Evolutionary conservation across 2,797 vertebrate species (phyloP), one percentile per base, ranked within the genome.

Genomic region (Crocidura indochinensis): DNA sequence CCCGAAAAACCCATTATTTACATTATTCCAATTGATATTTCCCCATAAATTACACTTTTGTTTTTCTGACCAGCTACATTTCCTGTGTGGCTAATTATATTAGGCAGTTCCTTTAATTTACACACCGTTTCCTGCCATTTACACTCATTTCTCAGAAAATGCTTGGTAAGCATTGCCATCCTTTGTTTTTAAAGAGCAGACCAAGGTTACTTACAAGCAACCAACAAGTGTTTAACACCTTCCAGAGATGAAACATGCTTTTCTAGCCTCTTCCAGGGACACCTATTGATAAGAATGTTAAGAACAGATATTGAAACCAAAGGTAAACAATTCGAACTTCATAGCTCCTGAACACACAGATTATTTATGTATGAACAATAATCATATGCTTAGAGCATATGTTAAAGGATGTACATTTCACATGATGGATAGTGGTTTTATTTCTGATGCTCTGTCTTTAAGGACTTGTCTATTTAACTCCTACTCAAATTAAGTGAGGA

Each of bases 21-120:
- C 91, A 86, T 95, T 91, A 95, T 95, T 95, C 80, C 93, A 84
- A 84, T 84, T 84, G 93, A 85, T 96, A 95, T 91, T 94, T 95
- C 95, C 92, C 95, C 91, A 88, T 92, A 94, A 91, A 95, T 95
- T 68, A 92, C 82, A 60, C 85, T 95, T 96, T 93, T 95, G 94
- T 96, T 93, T 97, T 95, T 84, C 89, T 95, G 92, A 47, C 67
- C 87, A 62, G 90, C 95, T 91, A 90, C 71, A 84, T 95, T 96
- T 96, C 95, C 95, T 95, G 94, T 93, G 93, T 93, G 93, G 93
- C 83, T 97, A 95, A 96, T 97, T 95, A 96, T 75, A 67, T 88
- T 49, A 85, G 94, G 95, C 94, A 90, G 84, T 88, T 95, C 85
- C 95, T 94, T 92, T 96, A 94, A 94, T 96, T 95, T 95, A 95